Base-by-base conservation (phyloP, 1,140 invertebrate species). In the Zaprionus camerounensis region DNA sequence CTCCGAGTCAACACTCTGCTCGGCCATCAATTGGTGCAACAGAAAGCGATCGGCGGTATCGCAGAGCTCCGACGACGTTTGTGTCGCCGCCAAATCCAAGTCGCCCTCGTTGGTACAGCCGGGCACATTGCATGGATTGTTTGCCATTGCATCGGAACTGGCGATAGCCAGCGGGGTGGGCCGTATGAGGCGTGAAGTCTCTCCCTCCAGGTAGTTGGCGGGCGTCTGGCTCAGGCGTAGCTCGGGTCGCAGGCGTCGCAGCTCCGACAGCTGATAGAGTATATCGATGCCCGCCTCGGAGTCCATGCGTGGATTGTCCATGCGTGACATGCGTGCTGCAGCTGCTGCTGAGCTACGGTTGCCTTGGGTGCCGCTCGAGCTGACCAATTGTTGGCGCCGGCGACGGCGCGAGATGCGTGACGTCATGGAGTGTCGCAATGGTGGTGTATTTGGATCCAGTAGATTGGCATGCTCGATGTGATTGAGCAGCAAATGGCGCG, bases 381-480 rank as follows among this genome's bases (percentile, higher is more conserved):
- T 44, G 12, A 13, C 22, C 12, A n/a, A 34, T n/a, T 69, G 77
- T 5, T 59, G 67, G 13, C 71, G 78, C 1, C 80, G 84, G 1
- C 44, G 51, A 3, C 70, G 72, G 7, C 76, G 64, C 6, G 74
- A 63, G n/a, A 41, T 44, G 1, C 81, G 59, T 20, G 65, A 9
- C 7, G n/a, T 12, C 5, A 80, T 12, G 1, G 66, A 53, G 1
- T 70, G 34, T 6, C 68, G 74, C 36, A 84, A 17, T 1, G 81
- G 84, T 17, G 84, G 78, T 0, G 81, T 81, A 13, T 69, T 9
- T 9, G 85, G 85, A 68, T 88, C 85, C 17, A 88, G 64, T 0
- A 64, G 57, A 46, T 90, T 90, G 15, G 81, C 85, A 22, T 90
- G 82, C 24, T 88, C 85, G 12, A 85, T 65, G 55, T 88, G 85